Percentiles rank a stretch among this genome's conserved stretches.
These are phyloP conservation scores for Conistra vaccinii DNA, from an alignment of 2,888 invertebrate genomes.

Conservation along the genomic window DNA sequence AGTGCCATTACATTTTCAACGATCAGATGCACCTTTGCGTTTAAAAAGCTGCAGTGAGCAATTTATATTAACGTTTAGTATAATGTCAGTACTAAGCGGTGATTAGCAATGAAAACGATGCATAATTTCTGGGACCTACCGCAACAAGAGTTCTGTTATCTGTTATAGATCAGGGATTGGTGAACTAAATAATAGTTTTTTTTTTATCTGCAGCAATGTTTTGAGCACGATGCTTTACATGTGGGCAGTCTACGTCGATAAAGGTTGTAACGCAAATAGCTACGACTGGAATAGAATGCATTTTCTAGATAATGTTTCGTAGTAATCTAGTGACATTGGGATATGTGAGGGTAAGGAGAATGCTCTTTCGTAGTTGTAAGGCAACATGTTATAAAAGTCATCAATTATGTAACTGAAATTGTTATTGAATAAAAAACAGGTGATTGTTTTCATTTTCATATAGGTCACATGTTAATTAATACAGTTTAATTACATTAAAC, in stretches of 20 bases:
- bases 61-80: conserved; percentile 40
- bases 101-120: conserved; percentile 68
- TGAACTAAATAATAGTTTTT: conserved; percentile 55
- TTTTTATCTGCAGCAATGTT: conserved; percentile 48
- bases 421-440: conserved; percentile 14
- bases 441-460: conserved; percentile 16
- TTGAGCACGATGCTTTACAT: conserved; percentile 42
- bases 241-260: conserved; percentile 56
- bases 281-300: conserved; percentile 56
- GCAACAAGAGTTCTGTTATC: conserved; percentile 70
- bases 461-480: conserved; percentile 21
- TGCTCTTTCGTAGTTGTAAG: conserved; percentile 1
- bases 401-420: conserved; percentile 1
- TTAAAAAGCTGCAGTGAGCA: conserved; percentile 39
- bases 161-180: conserved; percentile 66
- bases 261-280: conserved; percentile 60
- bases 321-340: conserved; percentile 43
- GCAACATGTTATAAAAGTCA: conserved; percentile 2
- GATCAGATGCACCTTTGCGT: conserved; percentile 48
- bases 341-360: conserved; percentile 8
- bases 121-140: conserved; percentile 72
- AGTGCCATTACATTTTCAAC: conserved; percentile 53
- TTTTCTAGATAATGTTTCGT: conserved; percentile 49
- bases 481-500: conserved; percentile 28
- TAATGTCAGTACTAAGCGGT: conserved; percentile 44